phyloP scores from a whole-genome alignment of 23 tunicate genomes.

The Halocynthia aurantium region DNA sequence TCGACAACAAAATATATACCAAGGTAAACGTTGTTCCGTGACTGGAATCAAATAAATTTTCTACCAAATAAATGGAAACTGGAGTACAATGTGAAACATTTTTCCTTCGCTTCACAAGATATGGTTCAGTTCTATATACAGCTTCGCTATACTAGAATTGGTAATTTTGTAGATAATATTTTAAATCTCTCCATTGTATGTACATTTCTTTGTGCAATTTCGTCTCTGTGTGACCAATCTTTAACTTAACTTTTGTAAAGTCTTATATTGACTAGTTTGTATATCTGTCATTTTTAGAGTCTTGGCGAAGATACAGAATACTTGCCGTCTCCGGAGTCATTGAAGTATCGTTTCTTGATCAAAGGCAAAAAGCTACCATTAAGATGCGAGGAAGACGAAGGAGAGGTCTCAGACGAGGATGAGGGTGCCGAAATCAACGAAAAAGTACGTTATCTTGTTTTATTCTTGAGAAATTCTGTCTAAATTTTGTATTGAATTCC shows the following conservation, averaged over 20 bases:
- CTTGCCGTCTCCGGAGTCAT: slow-evolving; percentile 75
- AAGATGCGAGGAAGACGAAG: slow-evolving; percentile 44
- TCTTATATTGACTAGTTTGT: too few relatives aligned
- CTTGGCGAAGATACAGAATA: background rate
- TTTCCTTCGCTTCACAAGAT: background rate
- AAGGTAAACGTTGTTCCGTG: slow-evolving; percentile 9
- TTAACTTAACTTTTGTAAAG: too few relatives aligned
- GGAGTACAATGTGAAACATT: background rate
- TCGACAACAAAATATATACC: slow-evolving; percentile 58
- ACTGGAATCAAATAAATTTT: background rate
- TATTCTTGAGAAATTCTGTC: background rate
- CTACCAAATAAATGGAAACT: background rate
- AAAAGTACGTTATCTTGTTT: slow-evolving; percentile 8
- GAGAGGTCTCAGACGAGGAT: slow-evolving; percentile 74
- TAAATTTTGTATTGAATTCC: background rate
- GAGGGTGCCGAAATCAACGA: slow-evolving; percentile 63
- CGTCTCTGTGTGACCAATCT: background rate
- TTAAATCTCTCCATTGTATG: background rate
- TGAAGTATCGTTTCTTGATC: slow-evolving; percentile 57
- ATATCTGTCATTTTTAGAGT: background rate
- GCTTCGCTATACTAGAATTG: too few relatives aligned
- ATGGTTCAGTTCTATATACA: too few relatives aligned
- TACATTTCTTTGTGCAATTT: background rate
- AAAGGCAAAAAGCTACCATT: slow-evolving; percentile 48
- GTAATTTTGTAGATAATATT: too few relatives aligned